Evolutionary conservation across 53 echinoderm and acorn worm genomes (phyloP).

Genomic region (Temnopleurus reevesii): DNA sequence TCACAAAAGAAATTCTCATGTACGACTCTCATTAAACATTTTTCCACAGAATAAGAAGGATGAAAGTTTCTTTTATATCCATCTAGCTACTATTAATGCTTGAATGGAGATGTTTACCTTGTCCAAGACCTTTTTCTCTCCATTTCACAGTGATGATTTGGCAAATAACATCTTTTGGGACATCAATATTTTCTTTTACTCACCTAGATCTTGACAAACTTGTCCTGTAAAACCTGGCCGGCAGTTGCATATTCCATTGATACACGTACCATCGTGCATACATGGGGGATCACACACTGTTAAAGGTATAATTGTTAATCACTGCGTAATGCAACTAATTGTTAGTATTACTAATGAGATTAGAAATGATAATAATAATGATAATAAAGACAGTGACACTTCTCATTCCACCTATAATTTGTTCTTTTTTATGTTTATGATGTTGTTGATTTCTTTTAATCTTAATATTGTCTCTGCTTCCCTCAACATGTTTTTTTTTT

Average conservation of each 20-base stretch:
- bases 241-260: slow-evolving; percentile 67
- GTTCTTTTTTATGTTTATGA: no score
- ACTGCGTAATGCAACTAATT: neutral
- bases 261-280: slow-evolving; percentile 78
- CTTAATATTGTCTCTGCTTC: no score
- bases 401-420: neutral
- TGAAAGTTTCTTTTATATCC: no score
- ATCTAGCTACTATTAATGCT: neutral
- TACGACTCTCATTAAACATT: no score
- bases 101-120: no score
- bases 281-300: slow-evolving; percentile 75
- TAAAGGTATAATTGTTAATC: neutral
- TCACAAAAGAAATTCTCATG: no score
- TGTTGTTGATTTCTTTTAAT: no score
- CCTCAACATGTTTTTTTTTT: no score
- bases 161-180: neutral
- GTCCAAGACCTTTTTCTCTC: no score
- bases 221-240: slow-evolving; percentile 62
- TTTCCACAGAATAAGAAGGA: no score
- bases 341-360: neutral
- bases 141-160: neutral
- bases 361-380: neutral
- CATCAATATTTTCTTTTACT: no score
- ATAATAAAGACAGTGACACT: neutral
- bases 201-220: slow-evolving; percentile 73